Conservation (phyloP, 2,797 vertebrate genomes). For the Gymnothorax reevesii region DNA sequence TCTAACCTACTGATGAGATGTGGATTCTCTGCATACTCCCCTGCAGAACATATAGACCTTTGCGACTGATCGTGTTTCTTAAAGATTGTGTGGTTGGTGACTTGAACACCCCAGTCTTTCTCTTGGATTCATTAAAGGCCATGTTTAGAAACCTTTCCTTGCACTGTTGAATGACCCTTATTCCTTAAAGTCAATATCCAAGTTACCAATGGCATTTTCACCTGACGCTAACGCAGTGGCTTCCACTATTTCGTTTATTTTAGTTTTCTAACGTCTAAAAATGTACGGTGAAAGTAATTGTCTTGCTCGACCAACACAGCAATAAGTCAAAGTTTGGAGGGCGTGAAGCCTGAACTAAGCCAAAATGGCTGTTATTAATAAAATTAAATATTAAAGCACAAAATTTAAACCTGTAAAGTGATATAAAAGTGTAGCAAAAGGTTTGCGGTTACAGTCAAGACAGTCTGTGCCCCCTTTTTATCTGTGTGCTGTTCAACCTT, state of each 20-base stretch:
- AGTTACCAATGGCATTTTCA: constrained; percentile 33
- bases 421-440: constrained; percentile 25
- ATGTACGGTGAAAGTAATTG: constrained; percentile 65
- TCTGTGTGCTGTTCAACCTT: background rate
- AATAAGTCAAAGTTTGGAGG: constrained; percentile 45
- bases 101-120: background rate
- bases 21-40: background rate
- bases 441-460: constrained; percentile 27
- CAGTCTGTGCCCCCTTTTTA: constrained; percentile 35
- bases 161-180: background rate
- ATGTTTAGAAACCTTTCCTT: background rate
- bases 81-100: background rate
- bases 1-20: background rate
- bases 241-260: constrained; percentile 38
- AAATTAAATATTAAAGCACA: constrained; percentile 52
- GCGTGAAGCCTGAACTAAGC: constrained; percentile 35
- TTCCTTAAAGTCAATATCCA: background rate
- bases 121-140: background rate
- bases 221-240: constrained; percentile 25
- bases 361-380: constrained; percentile 53
- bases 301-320: constrained; percentile 56
- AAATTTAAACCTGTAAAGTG: constrained; percentile 43
- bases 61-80: background rate
- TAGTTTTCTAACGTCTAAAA: constrained; percentile 53
- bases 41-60: background rate